Evolutionary conservation across 2,797 vertebrate genomes (phyloP), one percentile per base, ranked within the genome.

Genomic region (Eptatretus atami): DNA sequence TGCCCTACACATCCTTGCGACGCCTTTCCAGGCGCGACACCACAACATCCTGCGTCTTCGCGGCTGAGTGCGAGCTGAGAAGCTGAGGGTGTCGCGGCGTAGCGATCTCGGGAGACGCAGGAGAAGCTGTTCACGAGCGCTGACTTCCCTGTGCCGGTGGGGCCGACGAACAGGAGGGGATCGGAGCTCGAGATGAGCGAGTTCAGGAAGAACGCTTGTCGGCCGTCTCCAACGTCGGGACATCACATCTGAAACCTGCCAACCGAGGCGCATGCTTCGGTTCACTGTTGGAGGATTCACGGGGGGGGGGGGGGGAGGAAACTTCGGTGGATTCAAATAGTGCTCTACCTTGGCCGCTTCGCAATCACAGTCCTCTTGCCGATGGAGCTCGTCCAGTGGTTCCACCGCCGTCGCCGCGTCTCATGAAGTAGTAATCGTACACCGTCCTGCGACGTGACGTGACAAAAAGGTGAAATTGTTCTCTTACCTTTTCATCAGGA

Each of bases 81-180:
- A 88, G 69, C 83, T 88, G 67, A 95, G 77, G 68, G 77, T 80
- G 74, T 86, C 2, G 86, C 83, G 8, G 74, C 72, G 65, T 82
- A 92, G 6, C 65, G 69, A 61, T 79, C 73, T 70, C 85, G 84
- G 54, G 84, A 92, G 79, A 15, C 68, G 74, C 60, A 87, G 75
- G 63, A 94, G 74, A 68, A 86, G 71, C 72, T 82, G 69, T 81
- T 82, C 67, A 78, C 85, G 71, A 90, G 84, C 63, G 77, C 76
- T 53, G 84, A 84, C 72, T 95, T 95, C 31, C 86, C 86, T 1
- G 87, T 94, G 69, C 86, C 86, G 14, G 87, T 95, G 63, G 86
- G 80, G 52, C 87, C 87, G 66, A 92, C 79, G 63, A 88, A 85
- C 64, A 95, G 72, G 70, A 75, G 54, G 9, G 84, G 80, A 44